Conservation (phyloP, 2,113 vertebrate species). For the Apteryx mantelli region DNA sequence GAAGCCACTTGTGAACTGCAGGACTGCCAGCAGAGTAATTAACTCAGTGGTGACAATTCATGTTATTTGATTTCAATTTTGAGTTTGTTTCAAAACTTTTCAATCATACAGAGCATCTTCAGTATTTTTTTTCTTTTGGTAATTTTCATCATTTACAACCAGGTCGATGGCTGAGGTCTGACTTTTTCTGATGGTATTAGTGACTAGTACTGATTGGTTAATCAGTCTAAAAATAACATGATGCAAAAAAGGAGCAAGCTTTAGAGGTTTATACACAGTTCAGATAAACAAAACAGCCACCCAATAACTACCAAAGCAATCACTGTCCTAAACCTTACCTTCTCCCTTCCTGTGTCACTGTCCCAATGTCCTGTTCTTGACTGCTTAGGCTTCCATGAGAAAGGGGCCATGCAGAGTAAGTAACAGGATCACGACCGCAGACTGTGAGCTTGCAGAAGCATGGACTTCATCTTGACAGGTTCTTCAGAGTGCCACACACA, state of each 20-base stretch:
- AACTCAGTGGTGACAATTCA: not conserved
- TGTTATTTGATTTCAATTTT: not conserved
- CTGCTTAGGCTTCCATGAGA: conserved; percentile 49
- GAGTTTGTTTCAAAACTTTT: not conserved
- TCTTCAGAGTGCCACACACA: conserved; percentile 49
- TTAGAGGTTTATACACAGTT: not conserved
- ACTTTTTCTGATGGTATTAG: not conserved
- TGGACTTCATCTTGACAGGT: conserved; percentile 44
- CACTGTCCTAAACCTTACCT: conserved; percentile 51
- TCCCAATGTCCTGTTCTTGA: conserved; percentile 33
- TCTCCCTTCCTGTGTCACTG: conserved; percentile 28
- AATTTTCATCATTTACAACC: not conserved
- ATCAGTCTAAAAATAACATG: not conserved
- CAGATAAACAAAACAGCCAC: not conserved
- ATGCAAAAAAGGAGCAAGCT: not conserved
- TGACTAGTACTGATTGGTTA: not conserved
- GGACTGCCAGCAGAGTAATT: conserved; percentile 19
- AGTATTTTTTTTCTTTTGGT: not conserved
- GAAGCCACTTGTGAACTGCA: not conserved
- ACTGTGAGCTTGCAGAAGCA: conserved; percentile 31
- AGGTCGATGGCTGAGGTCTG: not conserved
- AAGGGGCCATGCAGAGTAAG: conserved; percentile 37
- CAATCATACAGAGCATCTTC: not conserved
- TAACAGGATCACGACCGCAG: not conserved
- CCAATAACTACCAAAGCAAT: not conserved